Conservation (phyloP, 2,113 vertebrate species). For the Paracanthobrama guichenoti region DNA sequence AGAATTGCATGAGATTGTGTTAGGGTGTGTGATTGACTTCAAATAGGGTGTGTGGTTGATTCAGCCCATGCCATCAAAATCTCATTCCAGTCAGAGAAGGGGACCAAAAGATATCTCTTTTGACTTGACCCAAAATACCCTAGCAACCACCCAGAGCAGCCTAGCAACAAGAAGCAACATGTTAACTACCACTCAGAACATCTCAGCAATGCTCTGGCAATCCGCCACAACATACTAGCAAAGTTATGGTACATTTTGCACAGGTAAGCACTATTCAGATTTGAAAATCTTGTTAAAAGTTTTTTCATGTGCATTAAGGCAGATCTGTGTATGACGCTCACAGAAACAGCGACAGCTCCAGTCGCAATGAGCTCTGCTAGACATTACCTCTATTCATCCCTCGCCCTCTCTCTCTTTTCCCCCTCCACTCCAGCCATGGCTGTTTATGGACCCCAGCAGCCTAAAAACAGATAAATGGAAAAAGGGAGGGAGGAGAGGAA, state of each 20-base stretch:
- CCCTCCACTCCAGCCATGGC: slow-evolving; percentile 16
- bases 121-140: not conserved
- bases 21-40: no score
- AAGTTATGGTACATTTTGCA: not conserved
- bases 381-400: slow-evolving; percentile 46
- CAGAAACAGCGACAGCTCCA: not conserved
- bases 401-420: not conserved
- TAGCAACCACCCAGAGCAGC: not conserved
- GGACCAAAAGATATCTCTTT: not conserved
- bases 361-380: not conserved
- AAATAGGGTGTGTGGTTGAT: not conserved
- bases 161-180: not conserved
- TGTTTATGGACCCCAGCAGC: slow-evolving; percentile 42
- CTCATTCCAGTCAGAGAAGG: not conserved
- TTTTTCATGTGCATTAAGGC: not conserved
- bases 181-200: not conserved
- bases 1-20: not conserved
- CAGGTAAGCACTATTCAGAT: not conserved
- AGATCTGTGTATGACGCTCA: not conserved
- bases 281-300: not conserved
- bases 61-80: not conserved
- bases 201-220: not conserved
- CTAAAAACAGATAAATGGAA: slow-evolving; percentile 37
- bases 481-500: not conserved
- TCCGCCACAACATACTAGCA: not conserved